Conservation (phyloP, 2,797 vertebrate species). For the Rhincodon typus region DNA sequence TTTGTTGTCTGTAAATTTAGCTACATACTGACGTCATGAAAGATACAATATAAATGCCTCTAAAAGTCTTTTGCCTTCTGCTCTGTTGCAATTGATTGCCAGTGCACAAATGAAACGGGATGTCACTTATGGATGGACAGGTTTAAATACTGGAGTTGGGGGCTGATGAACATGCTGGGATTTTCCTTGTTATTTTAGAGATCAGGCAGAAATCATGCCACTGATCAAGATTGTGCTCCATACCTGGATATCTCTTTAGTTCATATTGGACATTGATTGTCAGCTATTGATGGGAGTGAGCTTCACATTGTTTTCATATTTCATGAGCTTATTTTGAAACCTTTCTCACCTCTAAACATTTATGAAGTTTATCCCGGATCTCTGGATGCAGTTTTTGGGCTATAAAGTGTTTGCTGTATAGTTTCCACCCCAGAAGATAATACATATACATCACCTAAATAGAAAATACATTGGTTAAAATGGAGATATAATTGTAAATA, state of each 20-base stretch:
- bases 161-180: background rate
- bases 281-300: background rate
- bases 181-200: background rate
- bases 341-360: background rate
- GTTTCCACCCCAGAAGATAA: constrained; percentile 69
- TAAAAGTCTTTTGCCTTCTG: no score
- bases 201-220: background rate
- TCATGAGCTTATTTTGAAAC: background rate
- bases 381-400: background rate
- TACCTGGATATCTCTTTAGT: background rate
- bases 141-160: background rate
- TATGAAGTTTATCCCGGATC: background rate
- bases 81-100: background rate
- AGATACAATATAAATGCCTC: no score
- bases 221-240: background rate
- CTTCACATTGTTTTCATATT: background rate
- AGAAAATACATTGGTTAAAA: constrained; percentile 30
- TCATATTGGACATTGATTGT: background rate
- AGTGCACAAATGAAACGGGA: background rate
- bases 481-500: background rate
- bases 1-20: no score
- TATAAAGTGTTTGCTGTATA: background rate
- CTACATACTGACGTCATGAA: no score
- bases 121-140: background rate
- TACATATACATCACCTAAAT: constrained; percentile 73